Conservation (phyloP, 2,888 invertebrate species). For the Chelonus formosanus region DNA sequence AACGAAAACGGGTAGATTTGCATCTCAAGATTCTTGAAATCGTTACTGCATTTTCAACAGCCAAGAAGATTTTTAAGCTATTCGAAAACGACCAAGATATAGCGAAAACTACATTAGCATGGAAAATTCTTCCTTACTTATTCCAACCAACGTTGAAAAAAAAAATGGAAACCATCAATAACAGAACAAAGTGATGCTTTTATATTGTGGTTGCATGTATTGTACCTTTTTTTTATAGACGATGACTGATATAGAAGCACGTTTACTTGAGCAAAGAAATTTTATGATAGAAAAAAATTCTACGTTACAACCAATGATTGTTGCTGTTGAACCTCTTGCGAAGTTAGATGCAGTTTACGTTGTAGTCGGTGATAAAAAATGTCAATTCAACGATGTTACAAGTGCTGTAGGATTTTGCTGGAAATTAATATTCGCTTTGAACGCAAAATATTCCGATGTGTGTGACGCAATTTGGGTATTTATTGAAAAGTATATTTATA, state of each 20-base stretch:
- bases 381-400: constrained; percentile 12
- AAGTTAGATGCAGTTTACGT: constrained; percentile 16
- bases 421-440: constrained; percentile 20
- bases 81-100: no score
- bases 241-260: not conserved
- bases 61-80: no score
- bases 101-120: not conserved
- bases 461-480: constrained; percentile 21
- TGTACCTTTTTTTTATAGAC: not conserved
- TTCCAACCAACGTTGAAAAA: not conserved
- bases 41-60: no score
- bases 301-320: constrained; percentile 20
- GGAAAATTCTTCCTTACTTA: not conserved
- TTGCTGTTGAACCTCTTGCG: constrained; percentile 20
- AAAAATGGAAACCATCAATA: not conserved
- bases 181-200: not conserved
- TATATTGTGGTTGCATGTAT: not conserved
- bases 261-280: not conserved
- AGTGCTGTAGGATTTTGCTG: constrained; percentile 25
- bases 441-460: constrained; percentile 15
- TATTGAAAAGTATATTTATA: not conserved
- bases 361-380: constrained; percentile 19
- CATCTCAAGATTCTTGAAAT: no score
- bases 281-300: not conserved
- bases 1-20: no score